A percentile compares a stretch with the other conserved stretches of the same genome.
Conservation (phyloP, 2,888 invertebrate species). For the Acrobeloides nanus region DNA sequence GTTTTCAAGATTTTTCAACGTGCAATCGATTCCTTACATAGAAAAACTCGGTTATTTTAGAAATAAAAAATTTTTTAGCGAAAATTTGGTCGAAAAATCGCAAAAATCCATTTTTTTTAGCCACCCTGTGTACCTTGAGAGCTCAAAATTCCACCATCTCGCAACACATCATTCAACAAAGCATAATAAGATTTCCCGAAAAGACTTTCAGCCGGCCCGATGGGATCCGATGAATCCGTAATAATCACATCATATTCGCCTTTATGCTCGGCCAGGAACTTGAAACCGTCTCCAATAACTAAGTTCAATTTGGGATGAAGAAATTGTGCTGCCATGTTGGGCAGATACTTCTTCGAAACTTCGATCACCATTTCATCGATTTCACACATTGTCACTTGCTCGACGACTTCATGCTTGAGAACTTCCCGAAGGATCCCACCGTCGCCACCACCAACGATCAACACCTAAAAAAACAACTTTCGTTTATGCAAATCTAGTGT, state of each 20-base stretch:
- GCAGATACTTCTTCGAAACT: conserved; percentile 77
- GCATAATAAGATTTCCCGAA: conserved; percentile 77
- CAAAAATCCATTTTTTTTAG: no score
- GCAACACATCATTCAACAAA: conserved; percentile 74
- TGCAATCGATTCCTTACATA: no score
- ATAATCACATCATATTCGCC: conserved; percentile 88
- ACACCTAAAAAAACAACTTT: conserved; percentile 59
- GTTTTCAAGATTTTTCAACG: no score
- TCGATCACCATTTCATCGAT: conserved; percentile 86
- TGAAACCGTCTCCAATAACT: conserved; percentile 84
- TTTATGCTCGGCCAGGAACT: conserved; percentile 76
- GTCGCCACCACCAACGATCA: conserved; percentile 95
- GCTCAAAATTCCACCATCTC: conserved; percentile 80
- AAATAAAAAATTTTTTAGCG: no score
- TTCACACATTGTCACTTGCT: conserved; percentile 81
- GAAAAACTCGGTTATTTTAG: no score
- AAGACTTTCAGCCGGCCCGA: conserved; percentile 71
- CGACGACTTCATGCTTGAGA: conserved; percentile 79
- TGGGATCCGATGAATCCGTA: conserved; percentile 93
- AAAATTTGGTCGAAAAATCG: no score
- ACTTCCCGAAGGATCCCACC: conserved; percentile 94
- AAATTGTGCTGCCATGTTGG: conserved; percentile 82
- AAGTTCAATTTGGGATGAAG: conserved; percentile 73
- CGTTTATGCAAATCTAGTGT: background rate
- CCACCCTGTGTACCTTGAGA: conserved; percentile 66